Conservation (phyloP, 2,888 invertebrate species). For the Amblyjoppa proteus region DNA sequence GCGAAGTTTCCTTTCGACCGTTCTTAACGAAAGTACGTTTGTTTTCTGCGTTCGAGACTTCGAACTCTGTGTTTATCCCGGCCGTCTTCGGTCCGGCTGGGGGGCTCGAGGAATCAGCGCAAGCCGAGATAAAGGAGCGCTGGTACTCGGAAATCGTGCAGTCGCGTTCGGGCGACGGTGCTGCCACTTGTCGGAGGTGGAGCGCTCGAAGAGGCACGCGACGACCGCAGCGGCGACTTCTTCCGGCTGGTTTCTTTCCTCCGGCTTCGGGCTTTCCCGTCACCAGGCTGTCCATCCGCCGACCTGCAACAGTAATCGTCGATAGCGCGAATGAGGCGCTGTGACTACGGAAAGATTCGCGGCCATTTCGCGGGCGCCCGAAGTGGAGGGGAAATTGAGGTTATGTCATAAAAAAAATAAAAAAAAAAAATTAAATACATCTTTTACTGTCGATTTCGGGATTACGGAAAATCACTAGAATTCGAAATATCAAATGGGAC, state of each 20-base stretch:
- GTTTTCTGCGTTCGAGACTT: background rate
- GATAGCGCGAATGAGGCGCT: too few species aligned
- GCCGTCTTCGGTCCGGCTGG: constrained; percentile 29
- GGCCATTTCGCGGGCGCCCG: background rate
- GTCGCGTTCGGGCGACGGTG: constrained; percentile 12
- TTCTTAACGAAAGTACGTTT: background rate
- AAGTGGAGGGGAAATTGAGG: background rate
- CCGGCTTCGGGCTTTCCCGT: constrained; percentile 73
- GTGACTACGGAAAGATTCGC: background rate
- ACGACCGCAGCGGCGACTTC: constrained; percentile 38
- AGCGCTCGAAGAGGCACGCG: background rate
- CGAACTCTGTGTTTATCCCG: background rate
- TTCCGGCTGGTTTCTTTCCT: constrained; percentile 60
- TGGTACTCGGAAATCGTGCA: constrained; percentile 1
- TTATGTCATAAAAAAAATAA: too few species aligned
- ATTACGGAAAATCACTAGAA: too few species aligned
- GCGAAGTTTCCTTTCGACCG: background rate
- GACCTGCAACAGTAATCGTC: constrained; percentile 69
- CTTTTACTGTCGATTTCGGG: too few species aligned
- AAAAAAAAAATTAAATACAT: too few species aligned
- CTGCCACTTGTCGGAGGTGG: background rate
- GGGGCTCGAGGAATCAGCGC: constrained; percentile 21
- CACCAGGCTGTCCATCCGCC: constrained; percentile 78
- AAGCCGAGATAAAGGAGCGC: constrained; percentile 12
- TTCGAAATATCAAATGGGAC: too few species aligned